Base-by-base conservation (phyloP, 2,888 invertebrate species). In the Plebejus melissa region DNA sequence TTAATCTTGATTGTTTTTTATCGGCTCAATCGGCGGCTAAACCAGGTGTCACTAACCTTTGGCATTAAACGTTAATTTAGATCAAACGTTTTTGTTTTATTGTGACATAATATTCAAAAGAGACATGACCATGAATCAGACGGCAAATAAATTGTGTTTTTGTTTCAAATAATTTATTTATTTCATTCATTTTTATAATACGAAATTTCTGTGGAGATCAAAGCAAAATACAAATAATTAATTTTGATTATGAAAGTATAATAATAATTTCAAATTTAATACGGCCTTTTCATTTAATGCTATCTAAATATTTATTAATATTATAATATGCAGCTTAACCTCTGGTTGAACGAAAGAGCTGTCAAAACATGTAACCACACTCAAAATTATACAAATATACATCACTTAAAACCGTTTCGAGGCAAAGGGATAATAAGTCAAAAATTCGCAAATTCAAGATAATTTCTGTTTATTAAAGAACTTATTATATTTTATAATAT, bases 391-490 rank as follows among this genome's bases (percentile, higher is more conserved):
- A 46, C 46, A 46, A 2, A n/a, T 1, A 6, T 28, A 60, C 22
- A 22, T 22, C 22, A 22, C 4, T 28, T 28, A 28, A 65, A 36
- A 65, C 32, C 32, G 32, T 36, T 65, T 65, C 13, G 13, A 65
- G 32, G 11, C 65, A 65, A 65, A 36, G 13, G 65, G 60, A 32
- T 2, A 28, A 4, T 65, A 65, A 32, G 36, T 65, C 32, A 74
- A 70, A 78, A 77, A 77, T 71, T 38, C 13, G 41, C 65, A 54
- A 77, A 28, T 74, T 41, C 57, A 70, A 69, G 78, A 77, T 74
- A 78, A 77, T 71, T 78, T 77, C 74, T 65, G 74, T 77, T 78
- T 76, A 78, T 78, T 77, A 76, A 69, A 76, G 77, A 77, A 76
- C 75, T 72, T 28, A 71, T 76, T 78, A 77, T 74, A 78, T 74